phyloP scores from a whole-genome alignment of 30 jellyfish, hydroid and myxozoan genomes.

The Sanderia malayensis region DNA sequence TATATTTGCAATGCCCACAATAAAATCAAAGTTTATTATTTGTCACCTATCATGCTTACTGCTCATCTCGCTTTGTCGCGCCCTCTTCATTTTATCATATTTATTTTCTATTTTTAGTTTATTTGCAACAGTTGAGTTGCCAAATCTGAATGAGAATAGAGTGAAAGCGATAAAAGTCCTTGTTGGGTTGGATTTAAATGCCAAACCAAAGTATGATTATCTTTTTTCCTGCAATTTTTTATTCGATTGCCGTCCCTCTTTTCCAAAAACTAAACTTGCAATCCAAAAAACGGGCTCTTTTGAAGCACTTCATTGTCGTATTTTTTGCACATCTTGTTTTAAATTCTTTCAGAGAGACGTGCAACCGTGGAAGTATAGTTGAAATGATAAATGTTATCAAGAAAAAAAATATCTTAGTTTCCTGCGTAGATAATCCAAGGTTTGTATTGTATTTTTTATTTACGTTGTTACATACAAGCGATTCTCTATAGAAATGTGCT shows the following conservation, averaged over 20 bases:
- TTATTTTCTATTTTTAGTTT: not conserved
- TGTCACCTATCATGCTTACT: too few species aligned
- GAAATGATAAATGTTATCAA: conserved; percentile 9
- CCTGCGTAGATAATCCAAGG: conserved; percentile 45
- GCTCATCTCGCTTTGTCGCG: too few species aligned
- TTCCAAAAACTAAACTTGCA: too few species aligned
- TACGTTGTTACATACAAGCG: too few species aligned
- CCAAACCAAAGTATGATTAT: conserved; percentile 28
- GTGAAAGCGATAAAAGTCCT: conserved; percentile 21
- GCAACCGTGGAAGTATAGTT: conserved; percentile 14
- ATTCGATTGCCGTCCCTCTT: too few species aligned
- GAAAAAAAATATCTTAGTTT: conserved; percentile 16
- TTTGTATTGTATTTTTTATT: too few species aligned
- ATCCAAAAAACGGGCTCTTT: too few species aligned
- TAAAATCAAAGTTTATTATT: too few species aligned
- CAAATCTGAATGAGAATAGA: conserved; percentile 19
- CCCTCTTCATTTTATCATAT: not conserved
- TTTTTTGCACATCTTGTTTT: too few species aligned
- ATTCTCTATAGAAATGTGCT: too few species aligned
- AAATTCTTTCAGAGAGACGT: conserved; percentile 29
- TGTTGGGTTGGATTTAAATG: conserved; percentile 36
- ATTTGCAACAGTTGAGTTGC: conserved; percentile 39
- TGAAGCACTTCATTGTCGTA: too few species aligned
- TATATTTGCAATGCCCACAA: too few species aligned
- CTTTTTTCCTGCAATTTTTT: not conserved